Evolutionary conservation across 2,888 invertebrate genomes (phyloP).

Genomic region (Barypeithes pellucidus): DNA sequence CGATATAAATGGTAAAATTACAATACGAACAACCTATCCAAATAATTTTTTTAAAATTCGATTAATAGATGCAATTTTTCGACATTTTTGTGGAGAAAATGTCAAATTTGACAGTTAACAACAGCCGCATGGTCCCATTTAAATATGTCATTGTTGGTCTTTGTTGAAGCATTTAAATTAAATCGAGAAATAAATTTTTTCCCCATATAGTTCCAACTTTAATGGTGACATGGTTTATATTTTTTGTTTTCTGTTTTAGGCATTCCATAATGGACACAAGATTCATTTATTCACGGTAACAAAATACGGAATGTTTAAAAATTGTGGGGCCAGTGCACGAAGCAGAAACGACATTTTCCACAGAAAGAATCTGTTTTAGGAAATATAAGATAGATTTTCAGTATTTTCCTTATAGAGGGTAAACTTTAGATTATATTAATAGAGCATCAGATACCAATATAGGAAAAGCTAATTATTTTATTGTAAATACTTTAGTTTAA

Average conservation of each 20-base stretch:
- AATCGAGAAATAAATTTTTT: too few species aligned
- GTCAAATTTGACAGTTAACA: too few species aligned
- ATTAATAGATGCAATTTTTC: too few species aligned
- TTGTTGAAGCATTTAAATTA: too few species aligned
- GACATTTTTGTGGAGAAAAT: too few species aligned
- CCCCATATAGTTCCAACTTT: too few species aligned
- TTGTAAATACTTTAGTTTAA: constrained; percentile 32
- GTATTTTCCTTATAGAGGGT: constrained; percentile 41
- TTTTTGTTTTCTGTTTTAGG: constrained; percentile 30
- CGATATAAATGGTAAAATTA: too few species aligned
- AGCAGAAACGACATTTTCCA: constrained; percentile 32
- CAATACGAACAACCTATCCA: too few species aligned
- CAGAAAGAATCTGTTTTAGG: constrained; percentile 26
- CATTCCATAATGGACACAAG: constrained; percentile 48
- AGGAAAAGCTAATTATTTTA: constrained; percentile 28
- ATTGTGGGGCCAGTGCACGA: constrained; percentile 42
- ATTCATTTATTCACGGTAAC: constrained; percentile 36
- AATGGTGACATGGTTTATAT: too few species aligned
- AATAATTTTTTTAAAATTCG: too few species aligned
- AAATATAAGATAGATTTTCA: constrained; percentile 37
- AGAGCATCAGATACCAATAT: constrained; percentile 31
- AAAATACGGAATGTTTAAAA: constrained; percentile 33
- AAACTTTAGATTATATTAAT: constrained; percentile 34
- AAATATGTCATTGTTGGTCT: too few species aligned
- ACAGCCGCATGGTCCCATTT: too few species aligned